Percentiles rank a stretch among this genome's conserved stretches.
Evolutionary conservation across 2,113 vertebrate species (phyloP).

Genomic region (Notiomystis cincta): DNA sequence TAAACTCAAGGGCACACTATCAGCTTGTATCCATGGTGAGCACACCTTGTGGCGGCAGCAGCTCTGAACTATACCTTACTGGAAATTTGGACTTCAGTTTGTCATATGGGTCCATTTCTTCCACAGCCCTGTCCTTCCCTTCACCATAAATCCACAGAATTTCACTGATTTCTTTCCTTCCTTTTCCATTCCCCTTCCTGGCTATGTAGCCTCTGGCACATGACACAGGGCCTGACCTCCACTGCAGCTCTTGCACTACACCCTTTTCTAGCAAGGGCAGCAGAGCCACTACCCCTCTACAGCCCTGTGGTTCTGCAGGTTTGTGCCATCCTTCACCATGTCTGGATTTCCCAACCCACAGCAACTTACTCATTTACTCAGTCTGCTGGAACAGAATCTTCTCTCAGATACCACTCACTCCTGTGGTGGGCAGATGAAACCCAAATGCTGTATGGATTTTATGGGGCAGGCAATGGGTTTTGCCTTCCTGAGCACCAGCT

Average conservation of each 20-base stretch:
- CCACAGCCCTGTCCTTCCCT: not conserved
- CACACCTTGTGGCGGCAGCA: not conserved
- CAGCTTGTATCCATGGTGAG: not conserved
- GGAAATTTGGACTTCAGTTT: not conserved
- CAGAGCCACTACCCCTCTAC: not conserved
- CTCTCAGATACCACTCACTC: not conserved
- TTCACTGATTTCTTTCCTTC: not conserved
- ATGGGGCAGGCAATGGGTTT: not conserved
- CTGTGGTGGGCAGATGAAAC: not conserved
- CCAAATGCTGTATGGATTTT: not conserved
- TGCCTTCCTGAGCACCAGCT: not conserved
- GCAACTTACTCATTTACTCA: not conserved
- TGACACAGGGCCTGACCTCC: not conserved
- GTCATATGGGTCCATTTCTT: not conserved
- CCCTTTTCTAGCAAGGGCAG: not conserved
- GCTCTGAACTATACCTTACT: not conserved
- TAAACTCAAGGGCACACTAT: not conserved
- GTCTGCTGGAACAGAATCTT: not conserved
- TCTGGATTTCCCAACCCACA: not conserved
- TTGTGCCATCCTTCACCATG: accelerated
- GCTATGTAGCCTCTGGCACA: not conserved
- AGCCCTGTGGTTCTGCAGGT: not conserved
- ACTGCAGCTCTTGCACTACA: not conserved
- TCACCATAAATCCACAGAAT: not conserved
- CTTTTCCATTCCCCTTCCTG: not conserved